These are phyloP conservation scores for Sarcophaga variegata DNA, from an alignment of 2,888 invertebrate genomes.

Conservation along the genomic window DNA sequence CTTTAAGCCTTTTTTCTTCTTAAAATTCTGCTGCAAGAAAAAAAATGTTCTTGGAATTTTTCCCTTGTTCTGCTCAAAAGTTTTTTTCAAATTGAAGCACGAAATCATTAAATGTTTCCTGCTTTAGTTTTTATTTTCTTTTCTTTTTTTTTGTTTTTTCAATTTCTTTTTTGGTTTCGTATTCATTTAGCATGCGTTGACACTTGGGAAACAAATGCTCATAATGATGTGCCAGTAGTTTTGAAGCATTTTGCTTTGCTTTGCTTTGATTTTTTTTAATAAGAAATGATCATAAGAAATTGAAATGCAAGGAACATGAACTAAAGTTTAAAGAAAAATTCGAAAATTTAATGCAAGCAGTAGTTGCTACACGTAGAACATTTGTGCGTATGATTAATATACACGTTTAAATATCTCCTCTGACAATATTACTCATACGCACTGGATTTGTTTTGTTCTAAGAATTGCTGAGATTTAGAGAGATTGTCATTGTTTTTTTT, in stretches of 20 bases:
- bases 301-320: no score
- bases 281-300: no score
- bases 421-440: no score
- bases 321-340: no score
- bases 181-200: slow-evolving; percentile 27
- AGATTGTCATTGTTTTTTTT: no score
- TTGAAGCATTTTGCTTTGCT: slow-evolving; percentile 4
- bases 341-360: no score
- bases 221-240: slow-evolving; percentile 22
- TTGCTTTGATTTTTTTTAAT: no score
- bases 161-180: not conserved
- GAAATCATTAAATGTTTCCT: slow-evolving; percentile 44
- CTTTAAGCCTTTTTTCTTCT: slow-evolving; percentile 19
- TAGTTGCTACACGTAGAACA: no score
- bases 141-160: not conserved
- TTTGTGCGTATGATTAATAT: no score
- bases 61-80: not conserved
- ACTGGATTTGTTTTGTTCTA: no score
- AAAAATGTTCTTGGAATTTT: slow-evolving; percentile 6
- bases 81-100: slow-evolving; percentile 9
- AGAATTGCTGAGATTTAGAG: no score
- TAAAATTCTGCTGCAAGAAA: not conserved
- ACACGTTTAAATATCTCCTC: no score
- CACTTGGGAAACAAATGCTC: slow-evolving; percentile 26
- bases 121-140: not conserved